Percentiles rank a stretch among this genome's conserved stretches.
Conservation (phyloP, 2,797 vertebrate genomes). For the Pseudochirops corinnae region DNA sequence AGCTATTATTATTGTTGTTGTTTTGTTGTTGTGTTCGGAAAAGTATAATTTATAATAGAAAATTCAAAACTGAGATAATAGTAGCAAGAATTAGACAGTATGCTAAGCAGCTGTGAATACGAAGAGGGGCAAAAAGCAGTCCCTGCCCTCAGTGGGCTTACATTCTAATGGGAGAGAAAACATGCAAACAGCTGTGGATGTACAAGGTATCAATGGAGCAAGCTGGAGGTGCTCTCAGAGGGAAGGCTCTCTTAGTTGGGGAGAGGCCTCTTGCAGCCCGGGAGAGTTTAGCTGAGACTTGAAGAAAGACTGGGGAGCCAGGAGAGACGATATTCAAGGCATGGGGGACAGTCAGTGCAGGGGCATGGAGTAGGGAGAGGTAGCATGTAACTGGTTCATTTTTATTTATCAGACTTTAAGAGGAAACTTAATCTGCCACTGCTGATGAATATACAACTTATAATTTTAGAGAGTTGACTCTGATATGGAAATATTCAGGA, state of each 20-base stretch:
- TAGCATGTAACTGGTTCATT: not conserved
- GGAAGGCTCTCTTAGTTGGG: not conserved
- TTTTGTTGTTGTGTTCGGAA: too few species aligned
- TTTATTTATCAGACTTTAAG: not conserved
- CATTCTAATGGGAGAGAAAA: too few species aligned
- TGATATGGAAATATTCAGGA: not conserved
- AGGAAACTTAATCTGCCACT: not conserved
- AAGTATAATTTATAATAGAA: not conserved
- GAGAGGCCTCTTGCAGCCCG: not conserved
- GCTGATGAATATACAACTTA: not conserved
- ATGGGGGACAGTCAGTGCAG: not conserved
- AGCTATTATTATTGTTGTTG: not conserved
- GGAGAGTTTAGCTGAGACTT: not conserved
- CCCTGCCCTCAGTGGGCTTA: too few species aligned
- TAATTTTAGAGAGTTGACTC: not conserved
- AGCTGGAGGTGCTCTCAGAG: not conserved
- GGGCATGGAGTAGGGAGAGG: not conserved
- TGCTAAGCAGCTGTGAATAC: not conserved
- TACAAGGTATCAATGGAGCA: too few species aligned
- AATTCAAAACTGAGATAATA: not conserved
- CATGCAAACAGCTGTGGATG: too few species aligned
- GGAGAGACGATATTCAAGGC: not conserved
- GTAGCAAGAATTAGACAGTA: not conserved
- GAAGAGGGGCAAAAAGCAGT: too few species aligned
- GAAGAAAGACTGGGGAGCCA: not conserved